These are phyloP conservation scores for Pionites leucogaster DNA, from an alignment of 2,113 vertebrate genomes.

Conservation along the genomic window DNA sequence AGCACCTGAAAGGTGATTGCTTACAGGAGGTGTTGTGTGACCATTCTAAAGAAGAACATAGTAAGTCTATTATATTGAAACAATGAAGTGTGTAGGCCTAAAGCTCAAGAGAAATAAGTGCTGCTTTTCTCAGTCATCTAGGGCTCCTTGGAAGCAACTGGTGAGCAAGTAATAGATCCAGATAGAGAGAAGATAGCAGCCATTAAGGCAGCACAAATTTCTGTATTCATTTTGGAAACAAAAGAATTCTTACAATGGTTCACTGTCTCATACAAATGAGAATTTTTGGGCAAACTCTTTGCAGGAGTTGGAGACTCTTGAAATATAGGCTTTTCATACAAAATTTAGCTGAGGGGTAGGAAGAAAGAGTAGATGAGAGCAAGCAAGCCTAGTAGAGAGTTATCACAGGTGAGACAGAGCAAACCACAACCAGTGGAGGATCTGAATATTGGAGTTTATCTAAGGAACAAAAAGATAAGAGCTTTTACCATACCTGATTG, in stretches of 20 bases:
- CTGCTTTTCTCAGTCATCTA: background rate
- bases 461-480: background rate
- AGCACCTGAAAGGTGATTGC: background rate
- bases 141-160: background rate
- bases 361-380: background rate
- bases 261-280: background rate
- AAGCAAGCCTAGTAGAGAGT: background rate
- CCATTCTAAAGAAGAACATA: background rate
- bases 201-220: background rate
- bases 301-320: background rate
- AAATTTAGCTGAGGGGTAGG: background rate
- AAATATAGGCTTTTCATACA: background rate
- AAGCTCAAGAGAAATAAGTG: background rate
- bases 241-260: background rate
- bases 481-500: background rate
- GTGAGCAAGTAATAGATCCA: background rate
- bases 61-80: background rate
- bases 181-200: background rate
- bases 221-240: background rate
- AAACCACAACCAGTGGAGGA: accelerated
- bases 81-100: background rate
- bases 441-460: background rate
- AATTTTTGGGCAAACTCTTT: background rate
- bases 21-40: background rate
- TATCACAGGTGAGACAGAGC: background rate